These are phyloP conservation scores for Esox niger DNA, from an alignment of 2,113 vertebrate genomes.

Conservation along the genomic window DNA sequence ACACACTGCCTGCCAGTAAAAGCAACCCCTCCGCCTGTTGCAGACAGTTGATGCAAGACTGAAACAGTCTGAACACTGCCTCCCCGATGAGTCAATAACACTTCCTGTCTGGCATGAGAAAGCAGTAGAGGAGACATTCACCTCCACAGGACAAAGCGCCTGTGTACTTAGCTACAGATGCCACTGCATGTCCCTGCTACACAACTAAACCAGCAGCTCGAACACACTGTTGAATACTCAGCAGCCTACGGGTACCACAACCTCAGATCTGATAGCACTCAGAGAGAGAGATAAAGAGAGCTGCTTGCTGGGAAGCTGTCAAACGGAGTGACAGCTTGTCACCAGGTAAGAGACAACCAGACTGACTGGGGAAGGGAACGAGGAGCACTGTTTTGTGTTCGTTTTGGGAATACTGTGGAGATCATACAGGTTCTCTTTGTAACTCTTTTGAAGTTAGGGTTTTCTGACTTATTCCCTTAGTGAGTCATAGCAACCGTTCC, in stretches of 20 bases:
- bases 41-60: not conserved
- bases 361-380: not conserved
- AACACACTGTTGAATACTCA: not conserved
- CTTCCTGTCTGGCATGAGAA: not conserved
- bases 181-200: too few relatives aligned
- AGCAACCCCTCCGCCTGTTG: not conserved
- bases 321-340: slow-evolving; percentile 6
- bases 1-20: not conserved
- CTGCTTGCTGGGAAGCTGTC: not conserved
- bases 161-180: not conserved
- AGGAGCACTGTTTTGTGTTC: not conserved
- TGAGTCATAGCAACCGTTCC: too few relatives aligned
- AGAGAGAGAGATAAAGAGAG: too few relatives aligned
- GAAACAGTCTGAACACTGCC: not conserved
- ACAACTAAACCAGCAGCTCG: not conserved
- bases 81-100: slow-evolving; percentile 3
- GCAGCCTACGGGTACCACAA: not conserved
- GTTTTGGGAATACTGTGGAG: not conserved
- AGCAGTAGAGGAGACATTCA: slow-evolving; percentile 1
- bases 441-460: too few relatives aligned
- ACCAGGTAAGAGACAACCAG: not conserved
- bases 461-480: too few relatives aligned
- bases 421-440: not conserved
- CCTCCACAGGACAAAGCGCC: not conserved
- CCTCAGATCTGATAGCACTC: not conserved